Percentiles rank a stretch among this genome's conserved stretches.
phyloP scores from a whole-genome alignment of 2,113 vertebrate genomes.

The Speoplatyrhinus poulsoni region DNA sequence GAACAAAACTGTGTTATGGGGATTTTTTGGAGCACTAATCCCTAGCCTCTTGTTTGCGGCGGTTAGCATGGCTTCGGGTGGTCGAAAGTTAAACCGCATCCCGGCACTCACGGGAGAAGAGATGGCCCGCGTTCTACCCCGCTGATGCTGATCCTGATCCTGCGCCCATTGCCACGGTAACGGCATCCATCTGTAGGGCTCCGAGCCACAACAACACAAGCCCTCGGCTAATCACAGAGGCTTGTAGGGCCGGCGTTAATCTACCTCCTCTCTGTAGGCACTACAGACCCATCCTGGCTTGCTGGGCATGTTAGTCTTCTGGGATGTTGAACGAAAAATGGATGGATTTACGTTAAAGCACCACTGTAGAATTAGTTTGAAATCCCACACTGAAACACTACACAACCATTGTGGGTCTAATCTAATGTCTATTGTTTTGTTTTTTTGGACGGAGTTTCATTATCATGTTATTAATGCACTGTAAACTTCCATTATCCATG shows the following conservation, averaged over 20 bases:
- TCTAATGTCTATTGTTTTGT: not conserved
- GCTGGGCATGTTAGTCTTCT: slow-evolving; percentile 17
- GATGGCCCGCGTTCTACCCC: not conserved
- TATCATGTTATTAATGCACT: slow-evolving; percentile 34
- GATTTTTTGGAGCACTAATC: not conserved
- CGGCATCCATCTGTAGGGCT: slow-evolving; percentile 72
- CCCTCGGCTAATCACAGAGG: slow-evolving; percentile 55
- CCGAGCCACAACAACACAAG: slow-evolving; percentile 57
- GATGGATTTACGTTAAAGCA: slow-evolving; percentile 27
- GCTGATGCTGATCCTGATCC: slow-evolving; percentile 49
- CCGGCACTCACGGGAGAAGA: too few species aligned
- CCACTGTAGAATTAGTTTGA: not conserved
- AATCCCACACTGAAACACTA: too few species aligned
- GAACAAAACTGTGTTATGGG: slow-evolving; percentile 17
- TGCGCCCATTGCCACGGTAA: slow-evolving; percentile 65
- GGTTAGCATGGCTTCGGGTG: not conserved
- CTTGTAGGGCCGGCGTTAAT: slow-evolving; percentile 58
- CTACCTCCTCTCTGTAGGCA: slow-evolving; percentile 27
- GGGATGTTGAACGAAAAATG: slow-evolving; percentile 40
- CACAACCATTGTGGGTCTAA: not conserved
- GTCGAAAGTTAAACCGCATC: too few species aligned
- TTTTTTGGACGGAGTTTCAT: slow-evolving; percentile 10
- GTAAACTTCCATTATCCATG: slow-evolving; percentile 46
- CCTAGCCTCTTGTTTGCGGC: not conserved
- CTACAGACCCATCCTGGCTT: slow-evolving; percentile 34